Percentiles rank a stretch among this genome's conserved stretches.
phyloP scores from a whole-genome alignment of 2,797 vertebrate genomes.

The Leuciscus waleckii region DNA sequence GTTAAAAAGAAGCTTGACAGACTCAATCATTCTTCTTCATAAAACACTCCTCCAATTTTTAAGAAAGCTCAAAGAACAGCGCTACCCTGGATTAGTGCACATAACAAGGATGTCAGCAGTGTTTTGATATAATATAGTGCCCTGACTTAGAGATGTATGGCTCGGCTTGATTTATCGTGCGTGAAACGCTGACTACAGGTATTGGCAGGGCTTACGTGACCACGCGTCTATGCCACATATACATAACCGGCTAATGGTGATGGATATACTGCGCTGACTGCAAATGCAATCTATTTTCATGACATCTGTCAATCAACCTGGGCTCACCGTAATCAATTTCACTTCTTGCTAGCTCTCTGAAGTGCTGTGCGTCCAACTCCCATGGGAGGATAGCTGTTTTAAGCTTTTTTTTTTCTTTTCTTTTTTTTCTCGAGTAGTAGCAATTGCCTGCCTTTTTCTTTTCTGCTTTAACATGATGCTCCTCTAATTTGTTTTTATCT shows the following conservation, averaged over 20 bases:
- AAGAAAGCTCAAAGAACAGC: constrained; percentile 16
- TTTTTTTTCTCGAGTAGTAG: constrained; percentile 39
- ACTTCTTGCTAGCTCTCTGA: constrained; percentile 29
- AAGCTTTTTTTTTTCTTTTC: constrained; percentile 4
- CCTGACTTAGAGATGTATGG: constrained; percentile 48
- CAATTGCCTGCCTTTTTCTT: constrained; percentile 33
- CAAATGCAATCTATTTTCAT: constrained; percentile 60
- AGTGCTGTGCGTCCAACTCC: constrained; percentile 17
- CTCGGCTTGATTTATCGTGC: constrained; percentile 51
- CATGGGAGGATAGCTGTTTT: constrained; percentile 20
- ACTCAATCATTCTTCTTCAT: constrained; percentile 10
- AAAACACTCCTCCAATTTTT: neutral
- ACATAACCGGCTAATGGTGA: constrained; percentile 62
- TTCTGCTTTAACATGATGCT: constrained; percentile 45
- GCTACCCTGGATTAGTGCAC: constrained; percentile 35
- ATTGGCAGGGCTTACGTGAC: constrained; percentile 54
- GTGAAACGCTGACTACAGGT: constrained; percentile 57
- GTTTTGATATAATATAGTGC: constrained; percentile 40
- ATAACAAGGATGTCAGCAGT: constrained; percentile 41
- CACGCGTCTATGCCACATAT: constrained; percentile 43
- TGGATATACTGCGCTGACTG: constrained; percentile 56
- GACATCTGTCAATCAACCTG: constrained; percentile 64
- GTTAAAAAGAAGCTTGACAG: neutral
- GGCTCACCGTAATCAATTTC: constrained; percentile 57
- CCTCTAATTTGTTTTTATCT: constrained; percentile 45